A percentile compares a stretch with the other conserved stretches of the same genome.
These are phyloP conservation scores for Syngnathus typhle DNA, from an alignment of 2,113 vertebrate genomes.

Conservation along the genomic window DNA sequence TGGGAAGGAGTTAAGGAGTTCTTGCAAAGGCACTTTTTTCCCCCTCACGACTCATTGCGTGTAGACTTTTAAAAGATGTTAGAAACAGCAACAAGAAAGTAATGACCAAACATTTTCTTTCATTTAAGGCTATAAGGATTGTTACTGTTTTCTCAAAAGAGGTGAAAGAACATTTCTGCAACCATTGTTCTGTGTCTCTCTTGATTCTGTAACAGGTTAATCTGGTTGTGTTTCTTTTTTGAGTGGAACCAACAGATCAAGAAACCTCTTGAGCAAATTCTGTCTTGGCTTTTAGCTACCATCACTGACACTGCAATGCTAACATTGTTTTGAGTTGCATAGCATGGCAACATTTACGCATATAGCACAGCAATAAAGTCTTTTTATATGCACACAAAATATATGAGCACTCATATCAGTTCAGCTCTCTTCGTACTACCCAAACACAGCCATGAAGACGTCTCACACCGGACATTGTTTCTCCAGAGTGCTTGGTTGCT, in stretches of 20 bases:
- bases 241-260: constrained; percentile 12
- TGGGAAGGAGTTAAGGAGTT: constrained; percentile 4
- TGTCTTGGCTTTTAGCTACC: constrained; percentile 35
- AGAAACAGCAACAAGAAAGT: constrained; percentile 4
- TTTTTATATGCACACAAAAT: constrained; percentile 39
- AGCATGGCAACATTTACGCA: constrained; percentile 40
- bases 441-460: neutral
- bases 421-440: constrained; percentile 17
- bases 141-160: constrained; percentile 29
- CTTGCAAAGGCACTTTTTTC: constrained; percentile 48
- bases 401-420: constrained; percentile 23
- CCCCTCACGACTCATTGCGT: neutral
- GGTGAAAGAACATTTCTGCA: constrained; percentile 45
- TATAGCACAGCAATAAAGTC: constrained; percentile 50
- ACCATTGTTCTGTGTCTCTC: neutral
- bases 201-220: neutral
- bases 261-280: constrained; percentile 36
- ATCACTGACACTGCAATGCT: constrained; percentile 28
- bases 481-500: neutral
- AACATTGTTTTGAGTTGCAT: constrained; percentile 30
- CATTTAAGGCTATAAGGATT: constrained; percentile 52
- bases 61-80: constrained; percentile 1
- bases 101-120: constrained; percentile 29
- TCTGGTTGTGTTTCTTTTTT: neutral
- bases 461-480: neutral